Evolutionary conservation across 2,113 vertebrate species (phyloP).

Genomic region (Sorex araneus): DNA sequence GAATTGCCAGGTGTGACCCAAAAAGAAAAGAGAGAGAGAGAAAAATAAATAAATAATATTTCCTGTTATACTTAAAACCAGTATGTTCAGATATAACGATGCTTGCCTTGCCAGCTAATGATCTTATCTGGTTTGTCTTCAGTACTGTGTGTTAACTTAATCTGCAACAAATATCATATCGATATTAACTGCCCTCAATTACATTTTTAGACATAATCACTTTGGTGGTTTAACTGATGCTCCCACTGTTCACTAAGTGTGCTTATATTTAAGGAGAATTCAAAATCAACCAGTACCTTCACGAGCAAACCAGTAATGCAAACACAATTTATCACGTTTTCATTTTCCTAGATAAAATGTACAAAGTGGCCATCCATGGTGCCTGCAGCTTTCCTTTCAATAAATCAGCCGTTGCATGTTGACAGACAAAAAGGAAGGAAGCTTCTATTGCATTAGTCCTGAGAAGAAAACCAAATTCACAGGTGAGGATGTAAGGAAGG

Average conservation of each 20-base stretch:
- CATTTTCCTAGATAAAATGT: neutral
- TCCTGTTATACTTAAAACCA: conserved; percentile 51
- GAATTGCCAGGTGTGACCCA: no score
- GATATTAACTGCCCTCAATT: conserved; percentile 36
- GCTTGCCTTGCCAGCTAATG: conserved; percentile 30
- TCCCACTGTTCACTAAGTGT: neutral
- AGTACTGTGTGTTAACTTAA: neutral
- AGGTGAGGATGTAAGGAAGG: neutral
- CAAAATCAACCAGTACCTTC: conserved; percentile 31
- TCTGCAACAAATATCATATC: neutral
- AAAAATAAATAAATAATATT: neutral
- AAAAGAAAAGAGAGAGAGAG: no score
- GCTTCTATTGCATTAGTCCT: neutral
- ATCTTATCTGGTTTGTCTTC: conserved; percentile 45
- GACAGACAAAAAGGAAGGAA: conserved; percentile 9
- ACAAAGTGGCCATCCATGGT: neutral
- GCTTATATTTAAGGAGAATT: conserved; percentile 33
- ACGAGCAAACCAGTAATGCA: conserved; percentile 11
- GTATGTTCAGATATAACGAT: conserved; percentile 18
- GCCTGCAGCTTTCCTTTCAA: neutral
- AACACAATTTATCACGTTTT: neutral
- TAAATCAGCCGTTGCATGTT: neutral
- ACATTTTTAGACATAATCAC: conserved; percentile 40
- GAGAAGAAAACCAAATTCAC: conserved; percentile 46
- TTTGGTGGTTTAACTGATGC: conserved; percentile 24